These are phyloP conservation scores for Anthopleura sola DNA, from an alignment of 64 coral and sea anemone species.

Conservation along the genomic window DNA sequence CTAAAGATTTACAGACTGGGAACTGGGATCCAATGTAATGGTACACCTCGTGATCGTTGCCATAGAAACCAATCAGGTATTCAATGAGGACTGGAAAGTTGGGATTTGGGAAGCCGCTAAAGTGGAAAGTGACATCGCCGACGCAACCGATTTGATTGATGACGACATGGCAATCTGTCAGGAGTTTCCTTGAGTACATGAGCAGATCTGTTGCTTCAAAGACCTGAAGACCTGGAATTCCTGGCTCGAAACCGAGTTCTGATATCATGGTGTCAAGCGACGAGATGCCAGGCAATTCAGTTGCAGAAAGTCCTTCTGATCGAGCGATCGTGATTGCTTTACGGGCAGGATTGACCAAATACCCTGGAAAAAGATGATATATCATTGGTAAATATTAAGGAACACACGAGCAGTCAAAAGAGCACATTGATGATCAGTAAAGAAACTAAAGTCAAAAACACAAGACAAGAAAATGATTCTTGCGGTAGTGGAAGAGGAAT, in stretches of 20 bases:
- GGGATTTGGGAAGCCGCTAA: not conserved
- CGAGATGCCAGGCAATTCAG: conserved; percentile 4
- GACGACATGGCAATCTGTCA: conserved; percentile 15
- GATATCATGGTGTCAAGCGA: conserved; percentile 15
- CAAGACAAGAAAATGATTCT: too few species aligned
- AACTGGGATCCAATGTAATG: conserved; percentile 15
- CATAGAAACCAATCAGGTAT: conserved; percentile 1
- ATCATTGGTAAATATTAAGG: not conserved
- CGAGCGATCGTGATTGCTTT: not conserved
- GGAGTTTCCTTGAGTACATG: conserved; percentile 5
- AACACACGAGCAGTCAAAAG: too few species aligned
- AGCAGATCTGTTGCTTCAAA: conserved; percentile 19
- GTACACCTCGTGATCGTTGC: conserved; percentile 8
- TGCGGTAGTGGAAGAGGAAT: too few species aligned
- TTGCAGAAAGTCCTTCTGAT: not conserved
- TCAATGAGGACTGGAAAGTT: conserved; percentile 10
- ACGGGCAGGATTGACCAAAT: conserved; percentile 11
- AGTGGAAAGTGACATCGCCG: conserved; percentile 18
- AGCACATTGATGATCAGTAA: too few species aligned
- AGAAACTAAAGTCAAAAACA: too few species aligned
- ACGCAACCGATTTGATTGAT: conserved; percentile 19
- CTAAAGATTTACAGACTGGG: not conserved
- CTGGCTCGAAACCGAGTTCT: conserved; percentile 6
- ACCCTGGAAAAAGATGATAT: not conserved
- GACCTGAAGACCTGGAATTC: conserved; percentile 19